These are phyloP conservation scores for Junonia oenone DNA, from an alignment of 2,888 invertebrate genomes.

Conservation along the genomic window DNA sequence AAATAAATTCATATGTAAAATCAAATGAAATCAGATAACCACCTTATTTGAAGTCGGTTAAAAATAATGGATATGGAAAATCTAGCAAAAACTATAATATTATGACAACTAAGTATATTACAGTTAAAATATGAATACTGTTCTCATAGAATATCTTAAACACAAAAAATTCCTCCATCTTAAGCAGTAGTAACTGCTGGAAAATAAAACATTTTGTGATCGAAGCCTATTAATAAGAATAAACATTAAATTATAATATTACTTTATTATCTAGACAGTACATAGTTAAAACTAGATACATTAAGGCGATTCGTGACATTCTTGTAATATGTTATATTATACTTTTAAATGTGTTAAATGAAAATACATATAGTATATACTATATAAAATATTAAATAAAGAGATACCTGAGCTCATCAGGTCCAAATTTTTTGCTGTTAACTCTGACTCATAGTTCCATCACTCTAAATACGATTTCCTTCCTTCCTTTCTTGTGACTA, in stretches of 20 bases:
- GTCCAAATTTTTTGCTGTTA: not conserved
- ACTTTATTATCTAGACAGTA: conserved; percentile 6
- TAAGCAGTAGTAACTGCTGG: not conserved
- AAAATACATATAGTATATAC: not conserved
- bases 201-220: conserved; percentile 17
- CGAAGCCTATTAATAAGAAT: conserved; percentile 6
- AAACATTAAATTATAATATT: conserved; percentile 14
- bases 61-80: too few species aligned
- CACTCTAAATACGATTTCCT: too few species aligned
- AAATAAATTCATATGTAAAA: too few species aligned
- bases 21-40: too few species aligned
- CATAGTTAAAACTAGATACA: conserved; percentile 1
- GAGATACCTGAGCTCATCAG: too few species aligned
- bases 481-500: too few species aligned
- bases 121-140: not conserved
- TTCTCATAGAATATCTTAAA: not conserved
- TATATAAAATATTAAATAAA: not conserved
- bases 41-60: too few species aligned
- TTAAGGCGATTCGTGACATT: not conserved
- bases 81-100: not conserved
- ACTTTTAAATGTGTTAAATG: not conserved
- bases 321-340: not conserved
- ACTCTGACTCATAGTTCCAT: too few species aligned
- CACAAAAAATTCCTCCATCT: not conserved
- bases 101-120: not conserved